Evolutionary conservation across 1,140 invertebrate species (phyloP).

Genomic region (Drosophila asahinai): DNA sequence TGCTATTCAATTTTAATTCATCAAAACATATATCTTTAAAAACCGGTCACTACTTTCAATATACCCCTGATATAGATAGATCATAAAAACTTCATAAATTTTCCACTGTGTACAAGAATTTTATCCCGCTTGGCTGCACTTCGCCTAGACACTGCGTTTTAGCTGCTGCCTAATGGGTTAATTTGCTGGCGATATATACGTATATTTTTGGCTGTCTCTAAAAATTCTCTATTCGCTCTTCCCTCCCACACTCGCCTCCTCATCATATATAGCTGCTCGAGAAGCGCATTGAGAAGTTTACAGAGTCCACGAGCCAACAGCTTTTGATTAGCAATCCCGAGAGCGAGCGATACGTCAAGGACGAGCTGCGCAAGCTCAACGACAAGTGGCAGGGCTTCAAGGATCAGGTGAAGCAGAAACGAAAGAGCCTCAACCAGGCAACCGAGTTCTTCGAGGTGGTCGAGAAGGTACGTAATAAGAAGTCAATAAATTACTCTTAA

Average conservation of each 20-base stretch:
- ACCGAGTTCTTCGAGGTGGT: slow-evolving; percentile 87
- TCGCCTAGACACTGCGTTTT: slow-evolving; percentile 46
- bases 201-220: slow-evolving; percentile 53
- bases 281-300: slow-evolving; percentile 90
- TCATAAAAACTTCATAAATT: background rate
- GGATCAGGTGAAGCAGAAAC: slow-evolving; percentile 89
- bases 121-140: slow-evolving; percentile 42
- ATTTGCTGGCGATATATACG: slow-evolving; percentile 32
- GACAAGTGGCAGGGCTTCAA: slow-evolving; percentile 91
- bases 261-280: slow-evolving; percentile 87
- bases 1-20: too few relatives aligned
- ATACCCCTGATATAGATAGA: too few relatives aligned
- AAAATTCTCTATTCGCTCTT: slow-evolving; percentile 17
- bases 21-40: too few relatives aligned
- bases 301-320: slow-evolving; percentile 88
- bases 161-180: slow-evolving; percentile 48
- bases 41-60: too few relatives aligned
- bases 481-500: background rate
- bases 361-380: slow-evolving; percentile 89
- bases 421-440: slow-evolving; percentile 86
- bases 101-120: slow-evolving; percentile 5
- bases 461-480: slow-evolving; percentile 63
- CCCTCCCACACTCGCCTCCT: background rate
- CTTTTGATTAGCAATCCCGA: slow-evolving; percentile 87
- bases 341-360: slow-evolving; percentile 87